Conservation (phyloP, 1,140 invertebrate species). For the Papilio polyxenes region DNA sequence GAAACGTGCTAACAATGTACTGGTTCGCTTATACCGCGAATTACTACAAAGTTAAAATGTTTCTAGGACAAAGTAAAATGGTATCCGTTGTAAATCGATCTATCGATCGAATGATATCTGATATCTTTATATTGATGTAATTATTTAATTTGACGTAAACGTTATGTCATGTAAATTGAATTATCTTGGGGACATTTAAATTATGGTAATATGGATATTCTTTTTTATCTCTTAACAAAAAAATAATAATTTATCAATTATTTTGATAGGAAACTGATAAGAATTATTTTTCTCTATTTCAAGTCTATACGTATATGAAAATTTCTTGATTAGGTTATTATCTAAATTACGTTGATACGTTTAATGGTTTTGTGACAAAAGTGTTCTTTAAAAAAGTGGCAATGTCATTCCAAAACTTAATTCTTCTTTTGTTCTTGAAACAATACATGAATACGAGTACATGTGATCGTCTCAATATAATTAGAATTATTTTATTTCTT, state of each 20-base stretch:
- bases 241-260: not conserved
- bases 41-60: not conserved
- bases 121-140: not conserved
- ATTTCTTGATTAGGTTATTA: not conserved
- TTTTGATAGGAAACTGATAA: not conserved
- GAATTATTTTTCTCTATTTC: not conserved
- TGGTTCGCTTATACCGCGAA: not conserved
- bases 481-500: not conserved
- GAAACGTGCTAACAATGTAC: conserved; percentile 23
- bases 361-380: not conserved
- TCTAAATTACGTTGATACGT: not conserved
- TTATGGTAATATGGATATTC: not conserved
- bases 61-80: conserved; percentile 11
- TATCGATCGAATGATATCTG: not conserved
- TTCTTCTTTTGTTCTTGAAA: not conserved
- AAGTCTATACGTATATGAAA: not conserved
- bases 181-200: not conserved
- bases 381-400: not conserved
- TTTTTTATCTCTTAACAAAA: not conserved
- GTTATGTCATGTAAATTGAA: not conserved
- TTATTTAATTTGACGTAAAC: not conserved
- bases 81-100: not conserved
- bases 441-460: not conserved
- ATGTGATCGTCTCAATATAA: not conserved
- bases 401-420: not conserved